phyloP scores from a whole-genome alignment of 2,113 vertebrate species.

The Plectropomus leopardus region DNA sequence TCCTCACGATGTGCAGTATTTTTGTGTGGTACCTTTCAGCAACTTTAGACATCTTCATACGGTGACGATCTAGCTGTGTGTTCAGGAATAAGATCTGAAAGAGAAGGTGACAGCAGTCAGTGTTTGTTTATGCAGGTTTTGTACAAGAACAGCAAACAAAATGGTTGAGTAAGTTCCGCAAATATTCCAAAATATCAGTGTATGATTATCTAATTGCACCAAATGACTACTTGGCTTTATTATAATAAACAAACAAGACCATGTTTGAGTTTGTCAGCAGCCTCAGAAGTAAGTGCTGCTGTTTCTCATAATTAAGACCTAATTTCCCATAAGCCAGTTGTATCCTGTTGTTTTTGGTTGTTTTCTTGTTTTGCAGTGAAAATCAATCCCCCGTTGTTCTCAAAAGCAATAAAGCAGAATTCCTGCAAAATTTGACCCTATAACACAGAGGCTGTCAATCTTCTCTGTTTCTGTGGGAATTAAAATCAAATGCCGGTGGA shows the following conservation, averaged over 20 bases:
- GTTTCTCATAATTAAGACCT: slow-evolving; percentile 11
- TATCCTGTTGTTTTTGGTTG: neutral
- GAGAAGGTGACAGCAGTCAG: slow-evolving; percentile 15
- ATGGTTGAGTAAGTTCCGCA: neutral
- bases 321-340: neutral
- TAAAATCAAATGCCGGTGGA: slow-evolving; percentile 4
- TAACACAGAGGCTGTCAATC: neutral
- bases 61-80: slow-evolving; percentile 95
- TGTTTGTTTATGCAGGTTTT: neutral
- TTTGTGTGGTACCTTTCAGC: slow-evolving; percentile 91
- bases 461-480: neutral
- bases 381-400: neutral
- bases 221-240: neutral
- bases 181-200: neutral
- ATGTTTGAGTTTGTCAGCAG: neutral
- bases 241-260: neutral
- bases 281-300: neutral
- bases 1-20: neutral
- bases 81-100: slow-evolving; percentile 95
- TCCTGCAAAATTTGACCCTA: neutral
- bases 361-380: neutral
- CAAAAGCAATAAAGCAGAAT: neutral
- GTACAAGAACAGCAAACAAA: neutral
- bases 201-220: neutral
- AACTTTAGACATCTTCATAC: slow-evolving; percentile 99